These are phyloP conservation scores for Lamellibrachia columna DNA, from an alignment of 2,888 invertebrate species.

Conservation along the genomic window DNA sequence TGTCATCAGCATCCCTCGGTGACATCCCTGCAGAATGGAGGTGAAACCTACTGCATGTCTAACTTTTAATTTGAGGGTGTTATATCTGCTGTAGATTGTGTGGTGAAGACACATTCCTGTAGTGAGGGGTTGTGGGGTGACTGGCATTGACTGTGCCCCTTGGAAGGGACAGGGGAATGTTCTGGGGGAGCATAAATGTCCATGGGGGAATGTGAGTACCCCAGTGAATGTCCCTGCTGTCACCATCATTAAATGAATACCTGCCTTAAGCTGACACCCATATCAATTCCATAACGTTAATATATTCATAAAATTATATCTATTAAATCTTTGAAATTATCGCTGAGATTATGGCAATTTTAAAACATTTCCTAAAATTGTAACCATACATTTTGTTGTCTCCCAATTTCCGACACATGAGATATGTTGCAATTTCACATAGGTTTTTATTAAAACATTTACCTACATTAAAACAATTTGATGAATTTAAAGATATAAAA, in stretches of 20 bases:
- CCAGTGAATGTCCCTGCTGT: too few species aligned
- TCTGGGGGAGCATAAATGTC: too few species aligned
- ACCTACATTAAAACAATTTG: background rate
- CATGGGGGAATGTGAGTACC: too few species aligned
- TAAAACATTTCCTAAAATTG: background rate
- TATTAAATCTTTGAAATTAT: too few species aligned
- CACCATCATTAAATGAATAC: too few species aligned
- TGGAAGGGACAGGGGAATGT: background rate
- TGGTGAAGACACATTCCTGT: background rate
- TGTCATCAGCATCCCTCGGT: background rate
- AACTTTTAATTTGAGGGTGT: conserved; percentile 1
- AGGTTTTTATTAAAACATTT: background rate
- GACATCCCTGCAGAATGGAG: background rate
- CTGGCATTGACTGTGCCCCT: background rate
- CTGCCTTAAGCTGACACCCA: too few species aligned
- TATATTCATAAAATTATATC: too few species aligned
- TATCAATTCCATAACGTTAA: too few species aligned
- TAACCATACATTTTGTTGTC: background rate
- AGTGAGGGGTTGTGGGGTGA: background rate
- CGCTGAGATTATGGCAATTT: background rate
- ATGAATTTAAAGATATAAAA: background rate
- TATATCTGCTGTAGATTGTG: background rate
- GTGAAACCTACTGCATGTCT: background rate
- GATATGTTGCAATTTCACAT: background rate
- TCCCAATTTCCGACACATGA: background rate